A percentile compares a stretch with the other conserved stretches of the same genome.
phyloP scores from a whole-genome alignment of 2,797 vertebrate species.

The Paedocypris micromegethes region DNA sequence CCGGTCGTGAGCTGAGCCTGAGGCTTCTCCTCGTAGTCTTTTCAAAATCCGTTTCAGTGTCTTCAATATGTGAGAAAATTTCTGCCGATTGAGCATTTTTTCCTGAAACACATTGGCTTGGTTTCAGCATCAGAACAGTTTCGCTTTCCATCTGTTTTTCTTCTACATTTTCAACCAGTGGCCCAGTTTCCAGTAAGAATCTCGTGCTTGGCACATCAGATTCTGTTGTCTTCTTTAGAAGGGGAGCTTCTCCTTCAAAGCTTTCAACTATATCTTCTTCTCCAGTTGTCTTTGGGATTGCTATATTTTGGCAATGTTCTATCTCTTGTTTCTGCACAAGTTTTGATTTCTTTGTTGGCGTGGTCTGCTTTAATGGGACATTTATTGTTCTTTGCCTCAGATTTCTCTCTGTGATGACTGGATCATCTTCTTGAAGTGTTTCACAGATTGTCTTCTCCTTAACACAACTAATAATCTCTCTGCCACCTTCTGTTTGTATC shows the following conservation, averaged over 20 bases:
- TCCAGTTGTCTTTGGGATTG: too few species aligned
- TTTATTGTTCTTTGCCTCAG: too few species aligned
- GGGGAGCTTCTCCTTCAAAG: neutral
- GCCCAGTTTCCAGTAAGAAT: neutral
- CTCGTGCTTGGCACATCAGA: too few species aligned
- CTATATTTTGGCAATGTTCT: neutral
- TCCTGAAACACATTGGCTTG: neutral
- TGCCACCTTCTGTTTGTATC: too few species aligned
- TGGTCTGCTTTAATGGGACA: too few species aligned
- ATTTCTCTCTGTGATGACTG: too few species aligned
- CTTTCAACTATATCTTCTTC: neutral
- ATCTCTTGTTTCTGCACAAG: constrained; percentile 1
- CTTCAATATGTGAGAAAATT: constrained; percentile 2
- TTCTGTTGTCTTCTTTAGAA: too few species aligned
- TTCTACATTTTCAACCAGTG: neutral
- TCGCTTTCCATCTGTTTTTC: neutral
- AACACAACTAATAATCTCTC: too few species aligned
- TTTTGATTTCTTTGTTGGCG: constrained; percentile 8
- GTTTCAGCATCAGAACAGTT: neutral
- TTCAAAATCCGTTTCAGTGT: neutral
- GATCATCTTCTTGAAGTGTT: too few species aligned
- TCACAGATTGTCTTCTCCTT: too few species aligned
- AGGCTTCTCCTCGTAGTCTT: constrained; percentile 13
- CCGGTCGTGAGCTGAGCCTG: neutral
- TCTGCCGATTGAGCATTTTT: neutral